Percentiles rank a stretch among this genome's conserved stretches.
Conservation (phyloP, 2,797 vertebrate genomes). For the Chelonia mydas region DNA sequence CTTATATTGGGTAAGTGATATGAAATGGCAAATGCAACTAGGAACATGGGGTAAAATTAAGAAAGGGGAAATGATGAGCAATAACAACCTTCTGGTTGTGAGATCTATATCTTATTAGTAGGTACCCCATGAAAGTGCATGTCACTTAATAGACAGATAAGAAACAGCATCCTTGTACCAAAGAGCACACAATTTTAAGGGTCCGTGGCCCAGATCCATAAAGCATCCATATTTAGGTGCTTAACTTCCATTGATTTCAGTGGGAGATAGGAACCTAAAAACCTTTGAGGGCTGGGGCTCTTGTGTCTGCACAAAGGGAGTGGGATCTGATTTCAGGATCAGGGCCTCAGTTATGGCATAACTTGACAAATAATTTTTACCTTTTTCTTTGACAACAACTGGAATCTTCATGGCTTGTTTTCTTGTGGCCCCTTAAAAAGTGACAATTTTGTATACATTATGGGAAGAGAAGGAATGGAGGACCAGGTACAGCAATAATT, state of each 20-base stretch:
- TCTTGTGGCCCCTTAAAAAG: background rate
- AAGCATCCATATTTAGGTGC: background rate
- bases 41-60: background rate
- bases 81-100: background rate
- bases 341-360: background rate
- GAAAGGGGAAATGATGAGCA: background rate
- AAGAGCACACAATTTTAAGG: background rate
- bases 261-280: background rate
- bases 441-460: background rate
- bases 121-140: background rate
- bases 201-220: background rate
- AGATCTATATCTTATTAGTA: background rate
- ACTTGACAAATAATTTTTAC: background rate
- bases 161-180: background rate
- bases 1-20: background rate
- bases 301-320: background rate
- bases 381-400: background rate
- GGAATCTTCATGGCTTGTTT: background rate
- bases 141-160: background rate
- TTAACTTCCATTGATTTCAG: background rate
- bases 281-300: background rate
- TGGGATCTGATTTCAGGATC: background rate
- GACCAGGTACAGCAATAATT: background rate
- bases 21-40: background rate
- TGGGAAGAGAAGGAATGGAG: background rate